These are phyloP conservation scores for Malaclemys terrapin DNA, from an alignment of 2,113 vertebrate genomes.

Conservation along the genomic window DNA sequence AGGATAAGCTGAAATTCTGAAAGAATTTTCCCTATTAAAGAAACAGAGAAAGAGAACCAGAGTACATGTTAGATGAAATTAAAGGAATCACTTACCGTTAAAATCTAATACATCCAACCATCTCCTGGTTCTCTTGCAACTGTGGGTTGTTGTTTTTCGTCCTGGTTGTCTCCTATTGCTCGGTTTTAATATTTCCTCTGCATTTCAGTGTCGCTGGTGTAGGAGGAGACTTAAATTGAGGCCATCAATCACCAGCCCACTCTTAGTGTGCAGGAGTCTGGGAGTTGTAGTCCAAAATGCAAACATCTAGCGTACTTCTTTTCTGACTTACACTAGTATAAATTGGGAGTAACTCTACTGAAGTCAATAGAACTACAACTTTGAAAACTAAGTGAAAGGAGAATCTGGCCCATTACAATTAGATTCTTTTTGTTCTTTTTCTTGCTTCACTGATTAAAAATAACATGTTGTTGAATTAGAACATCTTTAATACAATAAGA, in stretches of 20 bases:
- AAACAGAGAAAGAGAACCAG: not conserved
- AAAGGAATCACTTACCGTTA: not conserved
- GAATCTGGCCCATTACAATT: not conserved
- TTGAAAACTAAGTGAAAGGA: not conserved
- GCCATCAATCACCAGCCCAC: not conserved
- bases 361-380: not conserved
- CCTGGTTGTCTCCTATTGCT: not conserved
- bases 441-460: not conserved
- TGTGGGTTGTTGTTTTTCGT: not conserved
- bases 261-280: not conserved
- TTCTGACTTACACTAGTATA: not conserved
- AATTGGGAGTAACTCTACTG: not conserved
- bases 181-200: not conserved
- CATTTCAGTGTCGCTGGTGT: slow-evolving; percentile 13
- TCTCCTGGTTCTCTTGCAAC: not conserved
- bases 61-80: not conserved
- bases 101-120: not conserved
- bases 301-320: not conserved
- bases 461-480: not conserved
- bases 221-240: not conserved
- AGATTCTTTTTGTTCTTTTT: not conserved
- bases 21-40: not conserved
- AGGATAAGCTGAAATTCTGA: not conserved
- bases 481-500: not conserved
- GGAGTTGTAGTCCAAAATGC: not conserved